Conservation (phyloP, 2,888 invertebrate species). For the Pristionchus entomophagus region DNA sequence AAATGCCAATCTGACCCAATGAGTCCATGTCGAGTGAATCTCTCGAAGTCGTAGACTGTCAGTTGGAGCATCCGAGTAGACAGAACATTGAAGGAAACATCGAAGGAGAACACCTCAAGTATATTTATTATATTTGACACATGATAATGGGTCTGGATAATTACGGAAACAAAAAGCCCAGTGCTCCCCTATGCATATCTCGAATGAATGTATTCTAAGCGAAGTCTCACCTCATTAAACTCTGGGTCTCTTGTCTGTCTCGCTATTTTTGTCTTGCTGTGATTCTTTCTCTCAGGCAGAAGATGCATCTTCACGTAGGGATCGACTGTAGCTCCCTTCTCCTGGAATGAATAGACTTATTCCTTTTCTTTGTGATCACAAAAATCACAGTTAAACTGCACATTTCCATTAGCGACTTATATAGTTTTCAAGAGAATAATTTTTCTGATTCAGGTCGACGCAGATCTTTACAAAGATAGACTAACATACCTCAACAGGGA, state of each 20-base stretch:
- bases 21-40: conserved; percentile 89
- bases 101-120: conserved; percentile 85
- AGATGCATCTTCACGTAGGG: conserved; percentile 90
- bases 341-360: conserved; percentile 80
- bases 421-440: too few species aligned
- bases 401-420: too few species aligned
- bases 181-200: too few species aligned
- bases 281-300: conserved; percentile 88
- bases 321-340: conserved; percentile 88
- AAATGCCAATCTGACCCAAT: conserved; percentile 78
- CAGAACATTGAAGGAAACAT: conserved; percentile 86
- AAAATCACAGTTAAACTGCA: too few species aligned
- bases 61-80: conserved; percentile 87
- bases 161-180: too few species aligned
- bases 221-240: conserved; percentile 64
- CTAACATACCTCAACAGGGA: conserved; percentile 83
- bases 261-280: conserved; percentile 85
- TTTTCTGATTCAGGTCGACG: too few species aligned
- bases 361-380: too few species aligned
- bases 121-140: conserved; percentile 84
- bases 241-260: conserved; percentile 54
- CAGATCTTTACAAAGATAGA: too few species aligned
- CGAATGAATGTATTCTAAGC: background rate
- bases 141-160: conserved; percentile 83
- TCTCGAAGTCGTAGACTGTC: conserved; percentile 90